Evolutionary conservation across 2,113 vertebrate species (phyloP).

Genomic region (Pampusana beccarii): DNA sequence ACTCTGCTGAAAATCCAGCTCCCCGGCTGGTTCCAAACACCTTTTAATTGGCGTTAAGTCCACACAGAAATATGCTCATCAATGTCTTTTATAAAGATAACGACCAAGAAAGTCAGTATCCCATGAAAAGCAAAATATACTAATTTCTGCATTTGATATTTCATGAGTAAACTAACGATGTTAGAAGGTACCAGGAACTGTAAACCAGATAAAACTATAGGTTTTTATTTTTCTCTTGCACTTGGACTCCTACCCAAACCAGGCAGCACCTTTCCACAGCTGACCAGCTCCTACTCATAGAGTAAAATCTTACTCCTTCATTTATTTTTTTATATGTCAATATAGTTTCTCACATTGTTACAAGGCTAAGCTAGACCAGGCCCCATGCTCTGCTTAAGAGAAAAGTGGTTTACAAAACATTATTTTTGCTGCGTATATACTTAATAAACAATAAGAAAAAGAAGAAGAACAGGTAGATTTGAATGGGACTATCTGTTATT

Average conservation of each 20-base stretch:
- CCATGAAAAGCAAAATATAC: not conserved
- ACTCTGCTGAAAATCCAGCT: not conserved
- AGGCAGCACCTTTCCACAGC: not conserved
- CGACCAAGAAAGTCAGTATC: not conserved
- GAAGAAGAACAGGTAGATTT: not conserved
- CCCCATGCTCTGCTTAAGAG: not conserved
- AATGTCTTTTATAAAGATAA: not conserved
- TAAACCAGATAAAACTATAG: not conserved
- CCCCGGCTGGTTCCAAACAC: not conserved
- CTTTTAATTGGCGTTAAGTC: not conserved
- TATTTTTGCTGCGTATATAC: not conserved
- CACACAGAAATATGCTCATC: accelerated
- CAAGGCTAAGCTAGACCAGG: not conserved
- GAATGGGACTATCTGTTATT: not conserved
- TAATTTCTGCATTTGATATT: not conserved
- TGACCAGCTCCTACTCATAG: not conserved
- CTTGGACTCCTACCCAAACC: not conserved
- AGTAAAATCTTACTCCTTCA: no score
- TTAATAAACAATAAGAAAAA: not conserved
- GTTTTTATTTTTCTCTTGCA: not conserved
- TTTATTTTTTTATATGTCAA: not conserved
- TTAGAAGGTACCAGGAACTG: not conserved
- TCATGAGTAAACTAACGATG: not conserved
- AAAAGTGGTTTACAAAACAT: not conserved
- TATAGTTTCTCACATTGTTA: not conserved